Conservation (phyloP, 2,113 vertebrate genomes). For the Salvelinus namaycush region DNA sequence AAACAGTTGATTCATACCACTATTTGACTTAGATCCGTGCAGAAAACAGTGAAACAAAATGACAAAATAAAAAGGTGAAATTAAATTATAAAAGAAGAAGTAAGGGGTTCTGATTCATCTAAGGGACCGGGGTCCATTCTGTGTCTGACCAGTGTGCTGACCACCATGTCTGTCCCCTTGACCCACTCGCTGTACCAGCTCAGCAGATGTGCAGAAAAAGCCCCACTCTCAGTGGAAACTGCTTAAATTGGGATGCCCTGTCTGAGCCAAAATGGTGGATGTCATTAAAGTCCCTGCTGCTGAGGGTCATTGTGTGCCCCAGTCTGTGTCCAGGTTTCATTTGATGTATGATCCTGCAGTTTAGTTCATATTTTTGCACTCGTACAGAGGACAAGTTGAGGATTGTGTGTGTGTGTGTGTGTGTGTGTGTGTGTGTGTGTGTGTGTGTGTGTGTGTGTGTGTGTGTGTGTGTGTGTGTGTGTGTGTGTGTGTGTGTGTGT, state of each 20-base stretch:
- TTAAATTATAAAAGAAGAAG: conserved; percentile 36
- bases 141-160: conserved; percentile 48
- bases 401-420: no score
- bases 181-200: conserved; percentile 67
- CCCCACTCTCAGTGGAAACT: conserved; percentile 59
- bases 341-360: conserved; percentile 61
- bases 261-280: conserved; percentile 57
- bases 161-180: conserved; percentile 69
- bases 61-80: conserved; percentile 39
- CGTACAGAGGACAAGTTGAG: no score
- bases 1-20: conserved; percentile 47
- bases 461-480: no score
- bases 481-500: no score
- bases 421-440: no score
- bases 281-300: conserved; percentile 62
- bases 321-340: conserved; percentile 48
- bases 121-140: conserved; percentile 59
- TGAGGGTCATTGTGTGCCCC: conserved; percentile 58
- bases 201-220: conserved; percentile 73
- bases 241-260: neutral
- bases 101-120: conserved; percentile 17
- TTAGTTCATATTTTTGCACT: conserved; percentile 19
- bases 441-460: no score
- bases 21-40: conserved; percentile 30
- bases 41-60: conserved; percentile 10